phyloP scores from a whole-genome alignment of 2,797 vertebrate species.

The Serranus cabrilla region DNA sequence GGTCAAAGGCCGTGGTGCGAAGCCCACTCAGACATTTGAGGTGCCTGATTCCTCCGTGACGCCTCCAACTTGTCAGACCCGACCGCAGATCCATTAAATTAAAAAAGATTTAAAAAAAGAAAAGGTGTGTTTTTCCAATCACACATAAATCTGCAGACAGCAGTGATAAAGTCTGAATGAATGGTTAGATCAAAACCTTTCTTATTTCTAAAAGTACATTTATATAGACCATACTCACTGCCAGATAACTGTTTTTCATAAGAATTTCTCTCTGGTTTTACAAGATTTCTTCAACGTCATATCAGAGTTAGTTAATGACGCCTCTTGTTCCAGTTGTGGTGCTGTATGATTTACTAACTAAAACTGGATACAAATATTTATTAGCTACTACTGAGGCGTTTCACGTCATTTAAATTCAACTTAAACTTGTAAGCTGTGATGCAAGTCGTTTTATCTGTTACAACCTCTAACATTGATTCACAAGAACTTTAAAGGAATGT shows the following conservation, averaged over 20 bases:
- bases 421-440: neutral
- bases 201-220: neutral
- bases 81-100: constrained; percentile 54
- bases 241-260: constrained; percentile 31
- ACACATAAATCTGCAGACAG: neutral
- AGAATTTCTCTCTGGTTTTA: constrained; percentile 24
- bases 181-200: neutral
- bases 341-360: neutral
- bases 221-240: neutral
- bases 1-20: constrained; percentile 68
- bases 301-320: constrained; percentile 1
- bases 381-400: neutral
- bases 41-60: constrained; percentile 61
- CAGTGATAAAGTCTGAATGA: constrained; percentile 10
- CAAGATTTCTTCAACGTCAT: neutral
- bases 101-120: constrained; percentile 38
- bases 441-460: constrained; percentile 1
- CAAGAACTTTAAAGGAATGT: constrained; percentile 48
- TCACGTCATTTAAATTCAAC: neutral
- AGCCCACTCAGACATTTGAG: constrained; percentile 79
- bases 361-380: constrained; percentile 14
- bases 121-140: constrained; percentile 61
- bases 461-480: constrained; percentile 10
- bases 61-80: constrained; percentile 63
- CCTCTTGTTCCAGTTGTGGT: neutral